These are phyloP conservation scores for Euplagia quadripunctaria DNA, from an alignment of 2,888 invertebrate species.

Conservation along the genomic window DNA sequence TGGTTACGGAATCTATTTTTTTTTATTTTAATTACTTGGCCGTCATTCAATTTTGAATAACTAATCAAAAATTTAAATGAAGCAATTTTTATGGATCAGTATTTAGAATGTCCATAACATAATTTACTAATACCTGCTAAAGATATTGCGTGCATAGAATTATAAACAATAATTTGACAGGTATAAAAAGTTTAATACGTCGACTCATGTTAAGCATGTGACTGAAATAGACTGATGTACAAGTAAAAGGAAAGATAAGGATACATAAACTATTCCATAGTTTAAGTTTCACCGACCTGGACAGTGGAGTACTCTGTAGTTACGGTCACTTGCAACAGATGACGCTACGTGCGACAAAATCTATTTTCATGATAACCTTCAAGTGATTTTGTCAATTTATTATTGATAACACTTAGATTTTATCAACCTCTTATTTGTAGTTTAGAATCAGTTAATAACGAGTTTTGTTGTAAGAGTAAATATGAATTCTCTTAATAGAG, in stretches of 20 bases:
- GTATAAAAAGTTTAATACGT: background rate
- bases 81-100: background rate
- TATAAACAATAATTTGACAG: slow-evolving; percentile 30
- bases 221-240: slow-evolving; percentile 24
- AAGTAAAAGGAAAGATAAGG: slow-evolving; percentile 13
- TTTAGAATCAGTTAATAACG: slow-evolving; percentile 45
- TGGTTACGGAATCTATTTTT: background rate
- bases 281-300: background rate
- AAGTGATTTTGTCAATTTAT: slow-evolving; percentile 83
- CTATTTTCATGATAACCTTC: slow-evolving; percentile 86
- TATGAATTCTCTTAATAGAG: slow-evolving; percentile 80
- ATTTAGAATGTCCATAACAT: background rate
- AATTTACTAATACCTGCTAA: background rate
- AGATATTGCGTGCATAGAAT: slow-evolving; percentile 27
- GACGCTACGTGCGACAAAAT: slow-evolving; percentile 67
- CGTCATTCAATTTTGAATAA: no score
- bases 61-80: no score
- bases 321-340: slow-evolving; percentile 69
- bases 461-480: slow-evolving; percentile 51
- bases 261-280: background rate
- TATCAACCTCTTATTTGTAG: slow-evolving; percentile 57
- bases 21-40: background rate
- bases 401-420: slow-evolving; percentile 76
- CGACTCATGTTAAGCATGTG: slow-evolving; percentile 19
- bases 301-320: slow-evolving; percentile 9